Evolutionary conservation across 92 coral and sea anemone genomes (phyloP), one percentile per base, ranked within the genome.

Genomic region (Diadumene lineata): DNA sequence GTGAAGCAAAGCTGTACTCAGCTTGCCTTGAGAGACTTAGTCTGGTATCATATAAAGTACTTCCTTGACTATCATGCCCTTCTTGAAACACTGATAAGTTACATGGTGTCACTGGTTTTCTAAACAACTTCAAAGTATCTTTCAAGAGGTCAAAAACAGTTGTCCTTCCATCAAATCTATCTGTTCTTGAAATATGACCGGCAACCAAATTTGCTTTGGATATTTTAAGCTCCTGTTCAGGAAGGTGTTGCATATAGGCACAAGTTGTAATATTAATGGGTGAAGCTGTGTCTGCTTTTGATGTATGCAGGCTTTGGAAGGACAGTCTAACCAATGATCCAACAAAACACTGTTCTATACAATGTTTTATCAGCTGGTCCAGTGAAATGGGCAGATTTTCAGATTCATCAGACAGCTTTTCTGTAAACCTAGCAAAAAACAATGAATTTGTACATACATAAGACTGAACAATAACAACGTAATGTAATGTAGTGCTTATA

Each of bases 281-380:
- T 72, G 97, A 88, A 66, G 77, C 64, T 43, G 89, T 75, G 31
- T 60, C 56, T 73, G 82, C 64, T 30, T 57, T 63, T 57, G 34
- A 63, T 15, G 77, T 70, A 21, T 75, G 61, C 22, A 86, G 23
- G 11, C 82, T 72, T 34, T 75, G 81, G 66, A 94, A 94, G 31
- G 92, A 89, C 56, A 94, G 88, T 38, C 80, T 81, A 24, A 91
- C 76, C 70, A 79, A 65, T 23, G 86, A 34, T 4, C 98, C 98
- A 67, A 86, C 74, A 74, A 94, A 94, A 44, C 94, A 86, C 68
- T 88, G 93, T 48, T 91, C 94, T 78, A 94, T 84, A 23, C 94
- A 85, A 64, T 88, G 91, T 34, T 88, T 77, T 3, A 88, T 79
- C 18, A 91, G 72, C 72, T 65, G 64, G 11, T 82, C 84, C 16